These are phyloP conservation scores for Dinothrombium tinctorium DNA, from an alignment of 1,140 invertebrate species.

Conservation along the genomic window DNA sequence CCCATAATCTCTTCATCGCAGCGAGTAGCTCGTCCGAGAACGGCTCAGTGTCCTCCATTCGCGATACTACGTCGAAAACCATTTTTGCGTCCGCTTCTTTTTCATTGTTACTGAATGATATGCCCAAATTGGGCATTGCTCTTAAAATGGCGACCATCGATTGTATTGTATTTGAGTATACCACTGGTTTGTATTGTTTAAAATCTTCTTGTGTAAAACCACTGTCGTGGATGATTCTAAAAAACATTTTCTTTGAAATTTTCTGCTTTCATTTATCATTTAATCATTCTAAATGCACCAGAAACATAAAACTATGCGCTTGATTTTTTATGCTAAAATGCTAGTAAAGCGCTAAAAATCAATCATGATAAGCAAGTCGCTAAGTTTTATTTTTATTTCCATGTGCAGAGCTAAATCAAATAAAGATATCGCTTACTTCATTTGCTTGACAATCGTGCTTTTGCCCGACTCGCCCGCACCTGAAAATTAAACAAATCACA, in stretches of 20 bases:
- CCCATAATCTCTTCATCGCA: slow-evolving; percentile 97
- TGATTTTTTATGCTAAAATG: no score
- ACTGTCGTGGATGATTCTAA: slow-evolving; percentile 42
- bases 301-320: no score
- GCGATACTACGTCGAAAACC: slow-evolving; percentile 95
- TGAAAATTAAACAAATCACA: slow-evolving; percentile 14
- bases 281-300: no score
- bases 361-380: no score
- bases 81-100: slow-evolving; percentile 77
- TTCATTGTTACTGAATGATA: slow-evolving; percentile 44
- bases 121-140: slow-evolving; percentile 94
- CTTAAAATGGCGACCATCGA: slow-evolving; percentile 95
- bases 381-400: no score
- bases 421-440: slow-evolving; percentile 19
- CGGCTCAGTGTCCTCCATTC: slow-evolving; percentile 98
- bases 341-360: no score
- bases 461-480: slow-evolving; percentile 89
- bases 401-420: background rate
- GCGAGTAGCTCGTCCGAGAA: slow-evolving; percentile 92
- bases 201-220: slow-evolving; percentile 21
- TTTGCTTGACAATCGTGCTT: slow-evolving; percentile 52
- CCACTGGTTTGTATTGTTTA: slow-evolving; percentile 28
- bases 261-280: no score
- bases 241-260: no score
- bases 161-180: slow-evolving; percentile 98